Base-by-base conservation (phyloP, 2,888 invertebrate species). In the Chymomyza caudatula region DNA sequence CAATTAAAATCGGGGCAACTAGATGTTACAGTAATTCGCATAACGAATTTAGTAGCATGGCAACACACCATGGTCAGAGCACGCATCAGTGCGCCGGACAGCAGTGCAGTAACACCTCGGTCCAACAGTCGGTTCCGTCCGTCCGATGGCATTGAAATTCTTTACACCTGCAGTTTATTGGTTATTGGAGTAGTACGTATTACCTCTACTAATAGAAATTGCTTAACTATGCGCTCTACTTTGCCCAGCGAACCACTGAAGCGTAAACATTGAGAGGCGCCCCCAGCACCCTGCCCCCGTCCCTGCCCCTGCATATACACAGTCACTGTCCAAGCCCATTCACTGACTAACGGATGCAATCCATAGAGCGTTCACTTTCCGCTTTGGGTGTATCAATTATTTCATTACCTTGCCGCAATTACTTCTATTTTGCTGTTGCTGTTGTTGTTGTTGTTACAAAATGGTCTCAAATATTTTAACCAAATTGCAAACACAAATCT, bases 61-160 rank as follows among this genome's bases (percentile, higher is more conserved):
- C 19, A 22, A 4, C 25, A 37, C 29, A 37, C 11, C 29, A 0
- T 37, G 29, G 29, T 4, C 29, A 37, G 29, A 8, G 29, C 29
- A 37, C 29, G 29, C 29, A 37, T 37, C 29, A 52, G 2, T 52
- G 22, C 19, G 23, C 13, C 22, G n/a, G n/a, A n/a, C n/a, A 60
- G 60, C 73, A 56, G n/a, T n/a, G n/a, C 60, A 61, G 68, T 55
- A 67, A 71, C 64, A 68, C 68, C 63, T 63, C 17, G 2, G 23
- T 25, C 37, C 54, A n/a, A 19, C 4, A 49, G 20, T n/a, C 20
- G 20, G 4, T 0, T 22, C 3, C 5, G 23, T 6, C 3, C 13
- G 13, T 17, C 3, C 17, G 49, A 47, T 86, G 82, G 85, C 82
- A 82, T 84, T 82, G 82, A 82, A 86, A 81, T 74, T 62, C 73